Base-by-base conservation (phyloP, 2,888 invertebrate genomes). In the Apamea sordens region DNA sequence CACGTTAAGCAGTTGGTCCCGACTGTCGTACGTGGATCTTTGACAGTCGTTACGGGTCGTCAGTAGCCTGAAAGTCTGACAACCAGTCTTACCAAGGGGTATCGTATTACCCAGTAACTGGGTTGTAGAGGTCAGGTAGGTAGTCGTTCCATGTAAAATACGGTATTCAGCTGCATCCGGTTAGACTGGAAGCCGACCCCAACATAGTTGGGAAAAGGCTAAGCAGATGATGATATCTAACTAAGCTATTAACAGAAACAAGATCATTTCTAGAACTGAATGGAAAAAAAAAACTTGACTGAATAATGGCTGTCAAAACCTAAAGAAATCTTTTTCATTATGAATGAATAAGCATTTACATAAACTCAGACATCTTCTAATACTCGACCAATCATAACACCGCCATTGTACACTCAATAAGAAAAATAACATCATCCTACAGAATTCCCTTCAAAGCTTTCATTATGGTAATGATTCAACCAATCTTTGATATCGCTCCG, bases 391-490 rank as follows among this genome's bases (percentile, higher is more conserved):
- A 67, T 68, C 73, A 67, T 70, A 80, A 72, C 50, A 68, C 50
- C 70, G 32, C 36, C 64, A 86, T 65, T 61, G 68, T 74, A 77
- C 70, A 76, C 11, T 73, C 21, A 68, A 73, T 67, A 68, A 70
- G 73, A 78, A 82, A 76, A 76, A 79, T 77, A 79, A 68, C 75
- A 77, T 71, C 7, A 21, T 41, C 47, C 13, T 7, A 11, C 68
- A 79, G 63, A 86, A 80, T 76, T 73, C 41, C 64, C 83, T 83
- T 81, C 80, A 88, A 77, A 80, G 75, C 76, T 91, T 90, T 91
- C 90, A 92, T 92, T 90, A 92, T 91, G 90, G 15, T 92, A 92
- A 92, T 91, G 91, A 85, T 86, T 86, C 82, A 77, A 89, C 88
- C 89, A 90, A 88, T 88, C 89, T 89, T 84, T 90, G 90, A 89